phyloP scores from a whole-genome alignment of 2,113 vertebrate species.

The Austrofundulus limnaeus region DNA sequence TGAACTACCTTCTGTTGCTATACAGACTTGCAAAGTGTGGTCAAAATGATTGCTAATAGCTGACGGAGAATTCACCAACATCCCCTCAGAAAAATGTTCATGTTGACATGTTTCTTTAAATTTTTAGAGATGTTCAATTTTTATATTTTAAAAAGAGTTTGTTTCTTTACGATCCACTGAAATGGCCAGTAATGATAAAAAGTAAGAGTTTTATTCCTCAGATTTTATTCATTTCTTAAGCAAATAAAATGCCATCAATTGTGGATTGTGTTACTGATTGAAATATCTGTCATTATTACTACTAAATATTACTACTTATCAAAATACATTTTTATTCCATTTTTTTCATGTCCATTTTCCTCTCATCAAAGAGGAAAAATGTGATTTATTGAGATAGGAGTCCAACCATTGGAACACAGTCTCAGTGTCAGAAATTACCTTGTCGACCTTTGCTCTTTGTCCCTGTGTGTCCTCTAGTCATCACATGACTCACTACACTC shows the following conservation, averaged over 20 bases:
- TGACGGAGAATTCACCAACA: not conserved
- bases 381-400: not conserved
- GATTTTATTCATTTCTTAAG: conserved; percentile 5
- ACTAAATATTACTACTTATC: too few relatives aligned
- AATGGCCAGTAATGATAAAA: not conserved
- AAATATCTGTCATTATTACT: not conserved
- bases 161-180: too few relatives aligned
- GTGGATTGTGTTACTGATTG: not conserved
- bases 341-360: not conserved
- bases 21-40: not conserved
- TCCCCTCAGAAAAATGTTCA: not conserved
- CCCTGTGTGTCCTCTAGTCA: conserved; percentile 31
- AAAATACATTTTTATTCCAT: not conserved
- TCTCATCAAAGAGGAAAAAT: conserved; percentile 2
- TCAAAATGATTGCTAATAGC: not conserved
- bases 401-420: conserved; percentile 17
- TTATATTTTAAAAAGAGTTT: too few relatives aligned
- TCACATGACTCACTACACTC: conserved; percentile 28
- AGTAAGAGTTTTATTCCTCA: conserved; percentile 6
- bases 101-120: not conserved
- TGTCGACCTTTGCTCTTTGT: conserved; percentile 32
- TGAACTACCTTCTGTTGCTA: not conserved
- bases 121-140: too few relatives aligned
- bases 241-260: not conserved
- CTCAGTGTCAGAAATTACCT: conserved; percentile 2